A percentile compares a stretch with the other conserved stretches of the same genome.
These are phyloP conservation scores for Chrysogorgia sp. DNA, from an alignment of 92 coral and sea anemone genomes.

Conservation along the genomic window DNA sequence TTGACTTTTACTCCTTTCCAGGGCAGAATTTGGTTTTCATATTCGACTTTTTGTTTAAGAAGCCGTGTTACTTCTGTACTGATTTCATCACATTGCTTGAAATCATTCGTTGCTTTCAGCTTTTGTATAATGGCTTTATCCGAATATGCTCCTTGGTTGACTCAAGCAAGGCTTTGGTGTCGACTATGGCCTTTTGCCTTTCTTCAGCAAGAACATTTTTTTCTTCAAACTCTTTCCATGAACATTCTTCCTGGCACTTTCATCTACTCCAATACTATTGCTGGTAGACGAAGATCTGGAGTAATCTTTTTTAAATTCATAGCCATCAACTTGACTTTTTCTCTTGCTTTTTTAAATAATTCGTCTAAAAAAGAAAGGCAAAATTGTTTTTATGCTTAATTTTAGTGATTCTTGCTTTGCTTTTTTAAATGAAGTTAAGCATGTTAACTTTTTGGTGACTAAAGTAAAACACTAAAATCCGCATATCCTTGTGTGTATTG, in stretches of 20 bases:
- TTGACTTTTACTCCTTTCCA: constrained; percentile 50
- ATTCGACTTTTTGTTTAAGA: constrained; percentile 32
- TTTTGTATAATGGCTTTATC: constrained; percentile 19
- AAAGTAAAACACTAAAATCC: too few species aligned
- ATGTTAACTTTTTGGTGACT: too few species aligned
- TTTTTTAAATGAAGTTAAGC: too few species aligned
- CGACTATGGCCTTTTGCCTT: constrained; percentile 13
- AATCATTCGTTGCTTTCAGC: neutral
- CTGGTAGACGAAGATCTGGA: constrained; percentile 17
- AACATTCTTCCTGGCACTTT: constrained; percentile 2
- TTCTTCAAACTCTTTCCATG: neutral
- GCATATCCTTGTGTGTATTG: too few species aligned
- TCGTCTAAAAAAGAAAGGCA: constrained; percentile 26
- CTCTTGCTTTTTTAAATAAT: constrained; percentile 33
- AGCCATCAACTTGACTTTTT: constrained; percentile 38
- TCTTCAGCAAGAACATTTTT: constrained; percentile 32
- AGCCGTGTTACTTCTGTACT: constrained; percentile 39
- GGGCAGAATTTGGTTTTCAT: constrained; percentile 30
- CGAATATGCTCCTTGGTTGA: constrained; percentile 39
- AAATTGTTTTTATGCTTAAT: too few species aligned
- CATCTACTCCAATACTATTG: too few species aligned
- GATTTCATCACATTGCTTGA: constrained; percentile 34
- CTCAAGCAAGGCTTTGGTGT: constrained; percentile 23
- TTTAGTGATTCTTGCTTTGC: too few species aligned
- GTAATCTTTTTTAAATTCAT: constrained; percentile 39